Base-by-base conservation (phyloP, 2,113 vertebrate genomes). In the Todiramphus chloris region DNA sequence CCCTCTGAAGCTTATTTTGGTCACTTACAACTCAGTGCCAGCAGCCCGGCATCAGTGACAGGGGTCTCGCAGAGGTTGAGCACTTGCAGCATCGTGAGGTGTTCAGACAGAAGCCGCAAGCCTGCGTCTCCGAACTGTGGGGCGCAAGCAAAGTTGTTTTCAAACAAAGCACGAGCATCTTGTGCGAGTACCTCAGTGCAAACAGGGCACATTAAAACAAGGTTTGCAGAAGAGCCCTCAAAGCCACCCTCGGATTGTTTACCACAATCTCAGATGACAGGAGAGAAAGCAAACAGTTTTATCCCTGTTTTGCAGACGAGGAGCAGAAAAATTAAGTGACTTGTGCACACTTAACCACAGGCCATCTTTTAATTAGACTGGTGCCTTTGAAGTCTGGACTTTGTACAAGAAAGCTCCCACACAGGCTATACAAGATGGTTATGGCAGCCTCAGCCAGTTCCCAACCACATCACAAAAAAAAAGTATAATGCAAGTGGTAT, bases 51-150 rank as follows among this genome's bases (percentile, higher is more conserved):
- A 13, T 99, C 99, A 0, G 99, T 99, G 70, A 99, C 99, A 0
- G 99, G 99, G 1, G 99, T 99, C 98, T 99, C 99, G 50, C 99
- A 99, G 96, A 99, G 98, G 98, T 99, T 99, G 96, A 99, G 98
- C 94, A 99, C 99, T 98, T 99, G 99, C 87, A 99, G 98, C 97
- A 99, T 99, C 46, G 99, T 99, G 98, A 99, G 98, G 96, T 99
- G 99, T 94, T 99, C 99, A 0, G 99, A 99, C 73, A 99, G 97
- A 93, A 99, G 98, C 98, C 99, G 98, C 95, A 99, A 95, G 76
- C 99, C 99, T 1, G 99, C 98, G 20, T 99, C 99, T 70, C 99
- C 99, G 7, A 99, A 99, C 99, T 99, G 96, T 1, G 46, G 85
- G 80, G 56, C 5, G 7, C 68, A 87, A 90, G 50, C 24, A 79